Base-by-base conservation (phyloP, 2,797 vertebrate species). In the Staurois parvus region DNA sequence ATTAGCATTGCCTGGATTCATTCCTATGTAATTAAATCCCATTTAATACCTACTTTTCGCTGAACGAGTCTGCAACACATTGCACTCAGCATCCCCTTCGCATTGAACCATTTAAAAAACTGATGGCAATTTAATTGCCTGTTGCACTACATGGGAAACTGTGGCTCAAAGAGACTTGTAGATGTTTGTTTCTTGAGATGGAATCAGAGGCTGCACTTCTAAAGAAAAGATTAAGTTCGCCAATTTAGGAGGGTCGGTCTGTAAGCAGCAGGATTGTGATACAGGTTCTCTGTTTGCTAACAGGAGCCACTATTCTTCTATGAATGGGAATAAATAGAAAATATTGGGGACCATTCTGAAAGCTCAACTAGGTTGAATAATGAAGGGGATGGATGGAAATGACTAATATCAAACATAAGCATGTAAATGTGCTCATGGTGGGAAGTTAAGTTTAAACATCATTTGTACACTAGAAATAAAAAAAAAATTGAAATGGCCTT, bases 201-300 rank as follows among this genome's bases (percentile, higher is more conserved):
- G 76, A 78, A 79, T 59, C 67, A 32, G 68, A 79, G 67, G 83
- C 68, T 72, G 52, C 83, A 72, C 67, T 84, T 84, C 32, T 78
- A 79, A 79, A 84, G 83, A 79, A 79, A 84, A 78, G 83, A 84
- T 79, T 84, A 78, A n/a, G 68, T 84, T 84, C 66, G 76, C 83
- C 83, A 84, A 84, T 78, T 79, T 84, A 79, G 68, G 76, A 84
- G 68, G 67, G 83, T 62, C 28, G 62, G 76, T 66, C 29, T 64
- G 52, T 52, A 30, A 77, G 64, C 29, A 69, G 67, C 42, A 52
- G 83, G 52, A 68, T 72, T 64, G 76, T 64, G 76, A 72, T 78
- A 45, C 67, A 72, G 26, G 76, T 34, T 64, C 37, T 84, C 68
- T 84, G 83, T 84, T 84, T 84, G 74, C 67, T 66, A 84, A 84